These are phyloP conservation scores for Myotis brandtii DNA, from an alignment of 2,113 vertebrate genomes.

Conservation along the genomic window DNA sequence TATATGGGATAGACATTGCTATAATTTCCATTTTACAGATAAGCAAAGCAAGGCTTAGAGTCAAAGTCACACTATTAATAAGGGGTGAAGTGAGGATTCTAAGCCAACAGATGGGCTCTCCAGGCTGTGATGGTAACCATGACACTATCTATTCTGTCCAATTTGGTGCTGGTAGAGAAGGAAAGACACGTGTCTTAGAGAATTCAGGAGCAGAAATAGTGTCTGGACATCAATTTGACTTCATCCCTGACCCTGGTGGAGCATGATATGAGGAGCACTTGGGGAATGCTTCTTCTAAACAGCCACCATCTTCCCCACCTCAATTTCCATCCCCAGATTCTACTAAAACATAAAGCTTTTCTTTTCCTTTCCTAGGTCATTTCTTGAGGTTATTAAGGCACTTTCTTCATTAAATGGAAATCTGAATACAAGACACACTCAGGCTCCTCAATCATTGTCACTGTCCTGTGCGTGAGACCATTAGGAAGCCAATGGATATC, in stretches of 20 bases:
- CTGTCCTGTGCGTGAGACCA: not conserved
- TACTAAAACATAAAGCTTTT: constrained; percentile 1
- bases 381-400: not conserved
- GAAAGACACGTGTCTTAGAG: not conserved
- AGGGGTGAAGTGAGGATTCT: not conserved
- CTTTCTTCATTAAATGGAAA: constrained; percentile 13
- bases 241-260: not conserved
- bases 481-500: not conserved
- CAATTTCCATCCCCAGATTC: not conserved
- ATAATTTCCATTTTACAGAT: not conserved
- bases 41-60: not conserved
- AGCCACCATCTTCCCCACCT: not conserved
- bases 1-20: not conserved
- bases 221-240: not conserved
- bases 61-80: not conserved
- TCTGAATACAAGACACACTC: not conserved
- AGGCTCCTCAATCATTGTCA: not conserved
- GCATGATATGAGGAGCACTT: not conserved
- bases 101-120: not conserved
- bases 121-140: not conserved
- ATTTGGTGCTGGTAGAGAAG: not conserved
- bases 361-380: not conserved
- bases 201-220: constrained; percentile 3
- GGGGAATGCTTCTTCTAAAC: not conserved
- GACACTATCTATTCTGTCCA: not conserved